phyloP scores from a whole-genome alignment of 2,888 invertebrate species.

The Cataglyphis cursor region DNA sequence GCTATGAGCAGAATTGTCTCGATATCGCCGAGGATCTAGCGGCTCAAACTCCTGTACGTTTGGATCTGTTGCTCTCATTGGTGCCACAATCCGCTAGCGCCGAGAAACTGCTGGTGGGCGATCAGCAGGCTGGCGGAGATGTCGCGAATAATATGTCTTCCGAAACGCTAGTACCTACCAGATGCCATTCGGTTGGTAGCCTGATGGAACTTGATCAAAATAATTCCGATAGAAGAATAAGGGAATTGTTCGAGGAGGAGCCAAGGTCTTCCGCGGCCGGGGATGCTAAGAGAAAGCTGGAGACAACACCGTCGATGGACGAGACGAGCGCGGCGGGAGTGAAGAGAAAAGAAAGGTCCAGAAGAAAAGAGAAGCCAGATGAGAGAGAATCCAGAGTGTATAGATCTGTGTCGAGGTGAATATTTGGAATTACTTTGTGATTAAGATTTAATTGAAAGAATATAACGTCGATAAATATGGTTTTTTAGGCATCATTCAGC shows the following conservation, averaged over 20 bases:
- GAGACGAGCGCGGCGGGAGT: slow-evolving; percentile 84
- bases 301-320: slow-evolving; percentile 92
- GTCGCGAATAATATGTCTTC: slow-evolving; percentile 79
- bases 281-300: slow-evolving; percentile 92
- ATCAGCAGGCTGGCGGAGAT: slow-evolving; percentile 83
- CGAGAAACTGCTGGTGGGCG: slow-evolving; percentile 91
- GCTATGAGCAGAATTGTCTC: slow-evolving; percentile 93
- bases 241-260: slow-evolving; percentile 90
- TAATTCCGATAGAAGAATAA: slow-evolving; percentile 91
- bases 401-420: slow-evolving; percentile 79
- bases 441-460: neutral
- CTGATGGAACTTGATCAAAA: slow-evolving; percentile 91
- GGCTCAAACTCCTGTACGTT: slow-evolving; percentile 95
- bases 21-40: slow-evolving; percentile 95
- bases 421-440: neutral
- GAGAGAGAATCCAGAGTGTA: slow-evolving; percentile 80
- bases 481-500: slow-evolving; percentile 81
- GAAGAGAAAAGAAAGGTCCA: slow-evolving; percentile 90
- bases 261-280: slow-evolving; percentile 84
- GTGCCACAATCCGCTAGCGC: slow-evolving; percentile 92
- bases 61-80: slow-evolving; percentile 94
- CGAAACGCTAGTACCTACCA: slow-evolving; percentile 81
- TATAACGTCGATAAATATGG: neutral
- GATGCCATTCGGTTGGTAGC: slow-evolving; percentile 91
- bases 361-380: slow-evolving; percentile 81